Percentiles rank a stretch among this genome's conserved stretches.
Conservation (phyloP, 1,140 invertebrate genomes). For the Halyomorpha halys region DNA sequence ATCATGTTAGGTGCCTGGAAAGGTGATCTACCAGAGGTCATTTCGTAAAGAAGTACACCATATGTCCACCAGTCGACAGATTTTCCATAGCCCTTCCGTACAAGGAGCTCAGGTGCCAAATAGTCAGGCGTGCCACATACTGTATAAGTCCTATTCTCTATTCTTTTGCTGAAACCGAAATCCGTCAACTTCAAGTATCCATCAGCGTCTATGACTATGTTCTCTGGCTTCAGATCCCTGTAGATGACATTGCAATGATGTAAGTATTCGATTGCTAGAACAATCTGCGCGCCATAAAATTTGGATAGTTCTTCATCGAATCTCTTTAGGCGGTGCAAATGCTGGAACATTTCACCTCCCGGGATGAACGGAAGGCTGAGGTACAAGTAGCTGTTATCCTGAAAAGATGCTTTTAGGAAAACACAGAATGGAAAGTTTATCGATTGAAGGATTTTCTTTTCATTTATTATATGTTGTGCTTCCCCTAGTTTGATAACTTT, state of each 20-base stretch:
- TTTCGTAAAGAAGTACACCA: slow-evolving; percentile 76
- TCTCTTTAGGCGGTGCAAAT: slow-evolving; percentile 55
- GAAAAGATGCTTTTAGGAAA: slow-evolving; percentile 69
- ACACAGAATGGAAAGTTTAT: slow-evolving; percentile 76
- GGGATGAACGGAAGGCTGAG: slow-evolving; percentile 67
- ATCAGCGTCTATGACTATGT: slow-evolving; percentile 71
- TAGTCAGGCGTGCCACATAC: slow-evolving; percentile 95
- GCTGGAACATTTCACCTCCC: slow-evolving; percentile 76
- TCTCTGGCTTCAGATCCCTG: slow-evolving; percentile 93
- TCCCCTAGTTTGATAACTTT: slow-evolving; percentile 78
- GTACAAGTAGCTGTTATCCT: slow-evolving; percentile 79
- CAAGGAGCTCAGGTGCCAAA: slow-evolving; percentile 86
- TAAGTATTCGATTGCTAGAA: slow-evolving; percentile 86
- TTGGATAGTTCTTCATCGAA: slow-evolving; percentile 70
- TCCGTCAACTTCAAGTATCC: slow-evolving; percentile 51
- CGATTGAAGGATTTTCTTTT: slow-evolving; percentile 71
- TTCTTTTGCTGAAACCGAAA: slow-evolving; percentile 30
- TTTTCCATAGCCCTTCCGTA: slow-evolving; percentile 90
- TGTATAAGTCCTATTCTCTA: slow-evolving; percentile 69
- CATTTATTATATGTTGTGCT: slow-evolving; percentile 71
- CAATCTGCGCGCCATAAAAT: slow-evolving; percentile 90
- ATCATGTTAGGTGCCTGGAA: slow-evolving; percentile 75
- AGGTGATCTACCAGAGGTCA: slow-evolving; percentile 72
- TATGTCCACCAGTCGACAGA: slow-evolving; percentile 96
- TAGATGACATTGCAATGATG: slow-evolving; percentile 85